Base-by-base conservation (phyloP, 2,113 vertebrate genomes). In the Reinhardtius hippoglossoides region DNA sequence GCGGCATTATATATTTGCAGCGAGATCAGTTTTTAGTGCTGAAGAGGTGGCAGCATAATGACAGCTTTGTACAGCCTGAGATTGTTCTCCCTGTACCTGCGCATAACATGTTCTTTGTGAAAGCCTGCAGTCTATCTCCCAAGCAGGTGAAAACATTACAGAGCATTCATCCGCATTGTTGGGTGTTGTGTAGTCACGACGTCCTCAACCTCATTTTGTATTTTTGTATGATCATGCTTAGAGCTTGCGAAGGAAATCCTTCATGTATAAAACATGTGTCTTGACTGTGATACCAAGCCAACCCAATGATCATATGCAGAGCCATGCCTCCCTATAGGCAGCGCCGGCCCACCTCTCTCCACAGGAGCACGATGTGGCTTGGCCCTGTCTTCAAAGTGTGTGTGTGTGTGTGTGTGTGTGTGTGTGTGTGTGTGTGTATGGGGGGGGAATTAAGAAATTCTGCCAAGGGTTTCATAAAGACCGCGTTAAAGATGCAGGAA, bases 371-470 rank as follows among this genome's bases (percentile, higher is more conserved):
- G 9, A 46, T 58, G 71, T 74, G 23, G 50, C 73, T 85, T 81
- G 74, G 81, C 81, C 54, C 42, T 1, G 15, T 88, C 82, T 78
- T 90, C 80, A 82, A 81, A 84, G 77, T 57, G 23, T 31, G 31
- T 50, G 37, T 31, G 67, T 26, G 62, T 71, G n/a, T 58, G 50
- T n/a, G n/a, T n/a, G n/a, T n/a, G n/a, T n/a, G 35, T 20, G 16
- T 46, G 46, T 56, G 35, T 44, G 64, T 40, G 10, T n/a, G 5
- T 61, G 59, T 61, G 21, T 12, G 21, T 26, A 7, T 46, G 3
- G 50, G 40, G 42, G 24, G 16, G 46, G 16, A 66, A 70, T 70
- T 59, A 40, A 48, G 40, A 68, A 42, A 71, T 61, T 63, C 40
- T 76, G 57, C 61, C 54, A 62, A 67, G 50, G 13, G 50, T 20